Percentiles rank a stretch among this genome's conserved stretches.
phyloP scores from a whole-genome alignment of 2,113 vertebrate species.

The Promerops cafer region DNA sequence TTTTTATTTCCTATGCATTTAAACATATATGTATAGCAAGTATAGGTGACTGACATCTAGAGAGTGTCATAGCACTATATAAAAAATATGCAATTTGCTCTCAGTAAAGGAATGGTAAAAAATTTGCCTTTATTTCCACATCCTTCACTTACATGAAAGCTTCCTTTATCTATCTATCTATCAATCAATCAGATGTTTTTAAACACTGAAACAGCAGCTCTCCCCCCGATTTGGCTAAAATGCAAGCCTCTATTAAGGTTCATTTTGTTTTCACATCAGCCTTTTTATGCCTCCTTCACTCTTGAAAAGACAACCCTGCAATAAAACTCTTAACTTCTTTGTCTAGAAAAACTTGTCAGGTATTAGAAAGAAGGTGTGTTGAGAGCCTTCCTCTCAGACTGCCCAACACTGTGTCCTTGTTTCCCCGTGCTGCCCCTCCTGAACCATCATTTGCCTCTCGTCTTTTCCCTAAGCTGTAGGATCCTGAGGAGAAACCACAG shows the following conservation, averaged over 20 bases:
- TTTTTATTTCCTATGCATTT: not conserved
- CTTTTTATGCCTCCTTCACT: not conserved
- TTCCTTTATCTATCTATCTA: not conserved
- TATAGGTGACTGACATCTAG: not conserved
- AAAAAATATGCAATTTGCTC: rapidly evolving
- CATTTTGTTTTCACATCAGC: not conserved
- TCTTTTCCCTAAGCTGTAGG: not conserved
- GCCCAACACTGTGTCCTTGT: not conserved
- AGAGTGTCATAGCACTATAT: not conserved
- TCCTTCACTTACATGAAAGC: not conserved
- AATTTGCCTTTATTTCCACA: not conserved
- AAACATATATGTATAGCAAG: not conserved
- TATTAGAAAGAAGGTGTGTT: not conserved
- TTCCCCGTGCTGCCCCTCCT: not conserved
- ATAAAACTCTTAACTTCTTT: not conserved
- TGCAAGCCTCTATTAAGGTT: not conserved
- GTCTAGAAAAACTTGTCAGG: not conserved
- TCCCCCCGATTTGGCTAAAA: not conserved
- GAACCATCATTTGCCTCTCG: rapidly evolving
- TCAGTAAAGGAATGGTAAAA: not conserved
- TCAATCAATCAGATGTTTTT: not conserved
- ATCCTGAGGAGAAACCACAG: not conserved
- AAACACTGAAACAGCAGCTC: not conserved
- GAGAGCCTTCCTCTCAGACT: not conserved
- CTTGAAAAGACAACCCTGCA: not conserved